phyloP scores from a whole-genome alignment of 2,113 vertebrate species.

The Tachysurus vachellii region DNA sequence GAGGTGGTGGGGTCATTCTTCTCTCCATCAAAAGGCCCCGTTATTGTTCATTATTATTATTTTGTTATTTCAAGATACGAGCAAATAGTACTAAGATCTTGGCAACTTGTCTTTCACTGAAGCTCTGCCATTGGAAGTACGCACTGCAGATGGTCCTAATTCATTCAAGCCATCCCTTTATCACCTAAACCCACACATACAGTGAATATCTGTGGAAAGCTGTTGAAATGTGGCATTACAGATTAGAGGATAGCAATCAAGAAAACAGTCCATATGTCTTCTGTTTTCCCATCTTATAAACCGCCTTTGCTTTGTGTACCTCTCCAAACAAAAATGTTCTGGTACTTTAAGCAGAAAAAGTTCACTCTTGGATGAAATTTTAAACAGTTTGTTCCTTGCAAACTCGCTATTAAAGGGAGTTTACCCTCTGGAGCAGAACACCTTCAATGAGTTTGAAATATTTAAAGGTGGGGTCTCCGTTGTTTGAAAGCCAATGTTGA shows the following conservation, averaged over 20 bases:
- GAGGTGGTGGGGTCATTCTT: background rate
- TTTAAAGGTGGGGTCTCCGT: no score
- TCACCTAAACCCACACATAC: slow-evolving; percentile 6
- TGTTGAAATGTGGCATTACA: slow-evolving; percentile 4
- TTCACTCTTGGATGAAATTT: no score
- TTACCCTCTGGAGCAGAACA: no score
- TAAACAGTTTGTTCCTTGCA: no score
- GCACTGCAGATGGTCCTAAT: slow-evolving; percentile 41
- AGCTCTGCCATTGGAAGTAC: slow-evolving; percentile 14
- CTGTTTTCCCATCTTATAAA: background rate
- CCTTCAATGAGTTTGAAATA: no score
- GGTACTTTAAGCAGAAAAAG: no score
- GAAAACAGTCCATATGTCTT: background rate
- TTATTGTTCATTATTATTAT: slow-evolving; percentile 16
- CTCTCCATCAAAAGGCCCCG: background rate
- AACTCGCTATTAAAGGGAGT: no score
- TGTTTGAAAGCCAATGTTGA: no score
- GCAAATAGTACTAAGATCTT: background rate
- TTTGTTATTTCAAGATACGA: slow-evolving; percentile 11
- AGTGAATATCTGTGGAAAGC: background rate
- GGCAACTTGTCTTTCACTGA: slow-evolving; percentile 22
- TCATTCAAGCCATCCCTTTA: slow-evolving; percentile 7
- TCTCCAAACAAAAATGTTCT: background rate
- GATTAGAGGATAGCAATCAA: slow-evolving; percentile 5
- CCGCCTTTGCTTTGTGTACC: no score